Conservation (phyloP, 2,888 invertebrate species). For the Luperina testacea region DNA sequence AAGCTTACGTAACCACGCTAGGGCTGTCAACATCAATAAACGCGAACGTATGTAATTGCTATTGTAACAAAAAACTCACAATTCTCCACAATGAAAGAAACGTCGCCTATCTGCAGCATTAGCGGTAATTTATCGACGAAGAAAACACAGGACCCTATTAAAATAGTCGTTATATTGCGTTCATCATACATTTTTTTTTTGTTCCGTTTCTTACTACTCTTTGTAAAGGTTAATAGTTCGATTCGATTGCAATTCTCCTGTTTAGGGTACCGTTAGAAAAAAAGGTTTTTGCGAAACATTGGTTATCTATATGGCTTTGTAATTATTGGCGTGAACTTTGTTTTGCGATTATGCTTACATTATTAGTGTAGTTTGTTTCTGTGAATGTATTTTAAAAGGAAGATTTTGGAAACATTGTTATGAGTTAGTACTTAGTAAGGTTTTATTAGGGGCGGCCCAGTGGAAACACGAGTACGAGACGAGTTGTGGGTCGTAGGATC, state of each 20-base stretch:
- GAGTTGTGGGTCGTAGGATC: not conserved
- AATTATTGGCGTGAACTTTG: slow-evolving; percentile 36
- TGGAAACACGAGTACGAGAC: not conserved
- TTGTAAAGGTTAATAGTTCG: slow-evolving; percentile 78
- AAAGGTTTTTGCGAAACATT: slow-evolving; percentile 30
- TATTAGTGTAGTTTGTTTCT: slow-evolving; percentile 7
- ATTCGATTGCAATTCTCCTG: slow-evolving; percentile 70
- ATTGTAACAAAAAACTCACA: slow-evolving; percentile 65
- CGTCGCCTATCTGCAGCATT: slow-evolving; percentile 70
- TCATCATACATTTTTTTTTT: slow-evolving; percentile 73
- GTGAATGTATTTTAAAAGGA: slow-evolving; percentile 7
- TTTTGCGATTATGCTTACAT: slow-evolving; percentile 14
- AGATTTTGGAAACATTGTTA: not conserved
- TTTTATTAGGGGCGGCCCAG: not conserved
- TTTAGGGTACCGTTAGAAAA: slow-evolving; percentile 65
- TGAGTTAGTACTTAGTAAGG: not conserved
- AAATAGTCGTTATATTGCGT: slow-evolving; percentile 78
- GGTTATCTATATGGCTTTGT: slow-evolving; percentile 30
- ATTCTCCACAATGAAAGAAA: slow-evolving; percentile 72
- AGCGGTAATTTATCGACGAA: slow-evolving; percentile 77
- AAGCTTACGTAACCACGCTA: slow-evolving; percentile 62
- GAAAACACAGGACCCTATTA: slow-evolving; percentile 79
- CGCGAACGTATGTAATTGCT: slow-evolving; percentile 64
- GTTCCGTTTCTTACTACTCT: slow-evolving; percentile 71
- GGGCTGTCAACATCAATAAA: slow-evolving; percentile 73